Evolutionary conservation across 2,113 vertebrate genomes (phyloP).

Genomic region (Ophthalmolycus amberensis): DNA sequence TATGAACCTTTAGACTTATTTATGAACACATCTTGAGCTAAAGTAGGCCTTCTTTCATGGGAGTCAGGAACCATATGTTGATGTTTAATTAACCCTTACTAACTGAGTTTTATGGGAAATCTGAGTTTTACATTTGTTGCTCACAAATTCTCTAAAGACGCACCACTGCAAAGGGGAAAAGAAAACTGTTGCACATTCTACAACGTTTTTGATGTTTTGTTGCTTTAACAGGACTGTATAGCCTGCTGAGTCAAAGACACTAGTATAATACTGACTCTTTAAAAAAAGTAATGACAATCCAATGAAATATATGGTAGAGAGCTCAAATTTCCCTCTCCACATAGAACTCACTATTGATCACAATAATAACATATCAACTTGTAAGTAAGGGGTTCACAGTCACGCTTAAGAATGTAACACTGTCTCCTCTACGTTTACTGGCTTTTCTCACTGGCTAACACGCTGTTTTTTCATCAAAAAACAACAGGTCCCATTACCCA

Average conservation of each 20-base stretch:
- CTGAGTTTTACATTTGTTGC: not conserved
- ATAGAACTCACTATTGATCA: conserved; percentile 4
- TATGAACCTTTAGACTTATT: conserved; percentile 18
- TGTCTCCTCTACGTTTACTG: conserved; percentile 23
- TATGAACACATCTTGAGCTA: conserved; percentile 22
- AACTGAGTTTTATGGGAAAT: not conserved
- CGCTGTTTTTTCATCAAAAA: conserved; percentile 40
- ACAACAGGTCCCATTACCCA: conserved; percentile 44
- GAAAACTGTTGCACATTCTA: not conserved
- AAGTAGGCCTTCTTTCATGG: not conserved
- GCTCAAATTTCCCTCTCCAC: conserved; percentile 5
- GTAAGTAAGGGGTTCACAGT: conserved; percentile 26
- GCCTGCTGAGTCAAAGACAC: not conserved
- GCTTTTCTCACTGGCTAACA: conserved; percentile 24
- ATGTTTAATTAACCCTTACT: conserved; percentile 3
- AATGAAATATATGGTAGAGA: conserved; percentile 8
- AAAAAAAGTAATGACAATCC: conserved; percentile 2
- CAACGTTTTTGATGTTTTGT: not conserved
- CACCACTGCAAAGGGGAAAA: not conserved
- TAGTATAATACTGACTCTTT: not conserved
- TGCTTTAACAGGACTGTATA: not conserved
- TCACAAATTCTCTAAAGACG: not conserved
- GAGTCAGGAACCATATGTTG: not conserved
- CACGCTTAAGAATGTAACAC: not conserved
- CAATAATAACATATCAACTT: conserved; percentile 19